A percentile compares a stretch with the other conserved stretches of the same genome.
These are phyloP conservation scores for Sarcophaga carnaria DNA, from an alignment of 2,888 invertebrate genomes.

Conservation along the genomic window DNA sequence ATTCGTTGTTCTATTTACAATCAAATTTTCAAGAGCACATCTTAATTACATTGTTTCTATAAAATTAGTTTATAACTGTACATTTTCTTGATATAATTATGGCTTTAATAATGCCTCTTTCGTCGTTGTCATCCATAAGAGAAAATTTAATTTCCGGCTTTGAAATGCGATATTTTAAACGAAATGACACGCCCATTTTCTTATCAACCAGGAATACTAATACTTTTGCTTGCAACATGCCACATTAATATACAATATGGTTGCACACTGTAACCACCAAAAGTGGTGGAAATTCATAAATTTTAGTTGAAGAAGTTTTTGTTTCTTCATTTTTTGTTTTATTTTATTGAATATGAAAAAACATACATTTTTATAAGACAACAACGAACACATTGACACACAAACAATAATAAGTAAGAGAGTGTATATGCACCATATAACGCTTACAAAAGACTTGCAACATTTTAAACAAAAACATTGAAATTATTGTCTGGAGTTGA, in stretches of 20 bases:
- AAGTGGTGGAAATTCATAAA: slow-evolving; percentile 44
- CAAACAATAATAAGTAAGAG: not conserved
- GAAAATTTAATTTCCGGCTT: slow-evolving; percentile 41
- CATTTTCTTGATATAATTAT: not conserved
- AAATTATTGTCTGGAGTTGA: slow-evolving; percentile 42
- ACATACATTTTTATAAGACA: not conserved
- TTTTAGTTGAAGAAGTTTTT: not conserved
- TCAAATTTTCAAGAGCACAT: no score
- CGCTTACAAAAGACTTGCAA: not conserved
- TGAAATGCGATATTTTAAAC: slow-evolving; percentile 46
- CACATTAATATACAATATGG: slow-evolving; percentile 42
- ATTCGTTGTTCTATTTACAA: no score
- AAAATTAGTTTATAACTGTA: not conserved
- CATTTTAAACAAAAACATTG: not conserved
- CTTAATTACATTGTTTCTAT: not conserved
- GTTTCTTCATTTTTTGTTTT: not conserved
- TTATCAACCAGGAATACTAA: slow-evolving; percentile 13
- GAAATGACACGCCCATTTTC: slow-evolving; percentile 43
- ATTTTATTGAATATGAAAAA: not conserved
- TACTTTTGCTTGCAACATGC: not conserved
- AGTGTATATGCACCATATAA: not conserved
- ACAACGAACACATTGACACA: not conserved
- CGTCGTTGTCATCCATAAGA: not conserved
- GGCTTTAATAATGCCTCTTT: not conserved
- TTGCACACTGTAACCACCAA: slow-evolving; percentile 50